Evolutionary conservation across 2,113 vertebrate species (phyloP).

Genomic region (Edolisoma coerulescens): DNA sequence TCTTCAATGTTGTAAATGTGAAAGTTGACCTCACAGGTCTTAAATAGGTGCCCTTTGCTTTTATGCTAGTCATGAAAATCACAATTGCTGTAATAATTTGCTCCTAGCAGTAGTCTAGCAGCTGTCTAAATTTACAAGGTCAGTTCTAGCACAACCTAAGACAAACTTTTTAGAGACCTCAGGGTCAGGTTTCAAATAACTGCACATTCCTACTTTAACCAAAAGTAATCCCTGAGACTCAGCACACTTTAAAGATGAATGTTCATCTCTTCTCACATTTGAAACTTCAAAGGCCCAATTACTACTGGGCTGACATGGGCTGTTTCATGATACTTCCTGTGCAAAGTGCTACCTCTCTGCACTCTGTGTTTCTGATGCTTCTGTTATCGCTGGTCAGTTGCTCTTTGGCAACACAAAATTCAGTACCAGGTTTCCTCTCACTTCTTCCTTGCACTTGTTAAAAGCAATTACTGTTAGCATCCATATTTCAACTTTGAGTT

Average conservation of each 20-base stretch:
- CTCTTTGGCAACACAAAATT: slow-evolving; percentile 42
- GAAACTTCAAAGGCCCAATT: slow-evolving; percentile 74
- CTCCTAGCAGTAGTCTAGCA: slow-evolving; percentile 67
- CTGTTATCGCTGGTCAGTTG: slow-evolving; percentile 20
- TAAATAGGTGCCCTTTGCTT: slow-evolving; percentile 56
- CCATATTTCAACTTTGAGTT: slow-evolving; percentile 47
- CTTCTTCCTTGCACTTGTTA: slow-evolving; percentile 63
- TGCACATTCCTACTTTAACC: slow-evolving; percentile 75
- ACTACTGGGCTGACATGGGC: slow-evolving; percentile 52
- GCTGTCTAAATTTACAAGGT: slow-evolving; percentile 81
- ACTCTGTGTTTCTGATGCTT: slow-evolving; percentile 6
- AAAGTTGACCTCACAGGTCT: slow-evolving; percentile 49
- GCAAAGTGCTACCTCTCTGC: slow-evolving; percentile 52
- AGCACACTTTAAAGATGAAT: slow-evolving; percentile 71
- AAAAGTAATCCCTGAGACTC: slow-evolving; percentile 66
- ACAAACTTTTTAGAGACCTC: slow-evolving; percentile 64
- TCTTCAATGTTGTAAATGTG: slow-evolving; percentile 21
- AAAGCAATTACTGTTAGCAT: slow-evolving; percentile 63
- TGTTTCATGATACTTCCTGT: slow-evolving; percentile 70
- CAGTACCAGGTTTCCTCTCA: slow-evolving; percentile 39
- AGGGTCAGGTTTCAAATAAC: slow-evolving; percentile 77
- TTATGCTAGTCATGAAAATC: slow-evolving; percentile 57
- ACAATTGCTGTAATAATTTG: slow-evolving; percentile 66
- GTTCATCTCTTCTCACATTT: slow-evolving; percentile 66
- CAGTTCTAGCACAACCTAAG: slow-evolving; percentile 62